Percentiles rank a stretch among this genome's conserved stretches.
Evolutionary conservation across 2,797 vertebrate genomes (phyloP).

Genomic region (Lacerta bilineata): DNA sequence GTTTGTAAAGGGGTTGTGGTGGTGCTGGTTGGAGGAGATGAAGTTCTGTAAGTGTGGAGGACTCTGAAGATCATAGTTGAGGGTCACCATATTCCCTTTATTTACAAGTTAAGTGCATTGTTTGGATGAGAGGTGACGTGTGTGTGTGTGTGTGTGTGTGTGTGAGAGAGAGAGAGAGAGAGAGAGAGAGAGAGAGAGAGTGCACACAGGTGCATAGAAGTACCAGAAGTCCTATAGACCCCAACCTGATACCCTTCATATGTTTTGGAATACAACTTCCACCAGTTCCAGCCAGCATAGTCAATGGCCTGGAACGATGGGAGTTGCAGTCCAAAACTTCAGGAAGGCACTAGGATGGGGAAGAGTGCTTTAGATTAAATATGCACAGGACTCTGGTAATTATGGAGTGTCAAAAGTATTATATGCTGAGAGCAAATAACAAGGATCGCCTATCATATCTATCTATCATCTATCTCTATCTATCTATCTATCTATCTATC

Average conservation of each 20-base stretch:
- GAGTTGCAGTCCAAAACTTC: no score
- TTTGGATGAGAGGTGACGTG: neutral
- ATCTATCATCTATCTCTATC: no score
- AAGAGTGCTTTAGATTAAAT: neutral
- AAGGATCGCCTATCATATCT: no score
- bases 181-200: neutral
- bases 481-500: no score
- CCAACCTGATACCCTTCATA: no score
- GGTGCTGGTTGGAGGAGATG: neutral
- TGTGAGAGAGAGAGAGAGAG: neutral
- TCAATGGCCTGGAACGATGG: no score
- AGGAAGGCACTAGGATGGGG: neutral
- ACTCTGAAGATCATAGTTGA: neutral
- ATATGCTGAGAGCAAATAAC: neutral
- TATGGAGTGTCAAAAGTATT: neutral
- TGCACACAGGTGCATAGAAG: neutral
- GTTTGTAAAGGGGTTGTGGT: neutral
- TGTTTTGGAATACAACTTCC: no score
- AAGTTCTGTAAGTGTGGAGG: neutral
- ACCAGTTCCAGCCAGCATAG: no score
- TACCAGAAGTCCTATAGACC: neutral
- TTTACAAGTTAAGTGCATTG: neutral
- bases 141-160: neutral
- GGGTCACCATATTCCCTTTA: neutral
- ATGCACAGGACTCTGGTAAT: neutral